Percentiles rank a stretch among this genome's conserved stretches.
Conservation (phyloP, 2,888 invertebrate species). For the Cephalotes varians region DNA sequence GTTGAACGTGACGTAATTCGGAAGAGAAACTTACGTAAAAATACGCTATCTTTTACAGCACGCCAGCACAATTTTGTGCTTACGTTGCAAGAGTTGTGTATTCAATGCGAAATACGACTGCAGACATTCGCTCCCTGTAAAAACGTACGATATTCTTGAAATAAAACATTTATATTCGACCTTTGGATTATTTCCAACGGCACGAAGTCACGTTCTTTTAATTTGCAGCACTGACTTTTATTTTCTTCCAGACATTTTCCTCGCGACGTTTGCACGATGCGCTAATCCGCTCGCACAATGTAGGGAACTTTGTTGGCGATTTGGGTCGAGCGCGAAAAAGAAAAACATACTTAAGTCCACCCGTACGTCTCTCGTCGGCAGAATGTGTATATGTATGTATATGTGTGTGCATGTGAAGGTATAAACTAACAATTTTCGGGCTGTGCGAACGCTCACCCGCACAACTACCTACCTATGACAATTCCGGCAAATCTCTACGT, state of each 20-base stretch:
- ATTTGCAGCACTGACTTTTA: not conserved
- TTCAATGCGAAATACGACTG: not conserved
- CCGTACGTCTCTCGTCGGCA: slow-evolving; percentile 28
- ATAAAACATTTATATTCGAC: not conserved
- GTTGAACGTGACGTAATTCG: not conserved
- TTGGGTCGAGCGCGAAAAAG: slow-evolving; percentile 6
- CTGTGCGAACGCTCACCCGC: slow-evolving; percentile 47
- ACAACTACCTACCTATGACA: slow-evolving; percentile 42
- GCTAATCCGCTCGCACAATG: slow-evolving; percentile 5
- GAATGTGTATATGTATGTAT: not conserved
- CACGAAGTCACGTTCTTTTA: not conserved
- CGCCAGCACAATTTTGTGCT: not conserved
- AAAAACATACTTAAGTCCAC: slow-evolving; percentile 23
- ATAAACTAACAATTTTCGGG: slow-evolving; percentile 54
- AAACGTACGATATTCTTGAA: not conserved
- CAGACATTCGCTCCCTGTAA: not conserved
- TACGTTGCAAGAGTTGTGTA: not conserved
- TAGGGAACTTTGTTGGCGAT: slow-evolving; percentile 13
- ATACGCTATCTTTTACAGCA: not conserved
- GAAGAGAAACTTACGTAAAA: not conserved
- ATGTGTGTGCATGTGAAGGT: slow-evolving; percentile 26
- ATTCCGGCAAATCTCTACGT: slow-evolving; percentile 45
- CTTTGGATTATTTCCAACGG: not conserved
- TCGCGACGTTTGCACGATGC: slow-evolving; percentile 7
- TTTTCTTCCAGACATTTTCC: not conserved